These are phyloP conservation scores for Scaptodrosophila latifasciaeformis DNA, from an alignment of 2,888 invertebrate genomes.

Conservation along the genomic window DNA sequence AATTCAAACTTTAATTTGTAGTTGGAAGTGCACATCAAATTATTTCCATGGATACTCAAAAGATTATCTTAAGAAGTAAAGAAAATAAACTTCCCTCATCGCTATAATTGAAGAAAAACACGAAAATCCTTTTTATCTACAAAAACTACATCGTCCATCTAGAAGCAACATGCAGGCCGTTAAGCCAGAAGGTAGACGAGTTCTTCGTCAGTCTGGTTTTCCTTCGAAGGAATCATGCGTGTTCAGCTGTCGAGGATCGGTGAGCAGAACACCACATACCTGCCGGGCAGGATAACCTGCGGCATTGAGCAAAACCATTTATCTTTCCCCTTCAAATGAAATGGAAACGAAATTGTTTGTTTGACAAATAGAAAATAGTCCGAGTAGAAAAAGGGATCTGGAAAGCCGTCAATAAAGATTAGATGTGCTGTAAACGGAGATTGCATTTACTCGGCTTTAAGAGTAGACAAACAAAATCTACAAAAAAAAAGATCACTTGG, in stretches of 20 bases:
- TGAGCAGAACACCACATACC: constrained; percentile 32
- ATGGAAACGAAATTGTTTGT: constrained; percentile 53
- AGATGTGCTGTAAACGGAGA: constrained; percentile 47
- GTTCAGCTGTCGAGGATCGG: constrained; percentile 49
- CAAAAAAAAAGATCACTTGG: constrained; percentile 1
- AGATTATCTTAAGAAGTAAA: no score
- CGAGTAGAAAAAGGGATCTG: constrained; percentile 15
- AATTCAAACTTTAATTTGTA: no score
- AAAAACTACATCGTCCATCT: constrained; percentile 30
- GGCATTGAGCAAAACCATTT: constrained; percentile 25
- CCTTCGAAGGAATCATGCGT: constrained; percentile 34
- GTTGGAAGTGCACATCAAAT: no score
- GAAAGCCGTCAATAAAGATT: constrained; percentile 58
- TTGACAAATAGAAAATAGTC: constrained; percentile 54
- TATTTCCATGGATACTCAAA: no score
- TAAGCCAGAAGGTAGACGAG: not conserved
- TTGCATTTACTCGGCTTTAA: constrained; percentile 50
- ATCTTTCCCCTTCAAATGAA: constrained; percentile 31
- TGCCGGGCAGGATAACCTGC: constrained; percentile 45
- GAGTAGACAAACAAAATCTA: constrained; percentile 12
- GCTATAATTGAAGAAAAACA: constrained; percentile 43
- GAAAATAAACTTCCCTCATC: no score
- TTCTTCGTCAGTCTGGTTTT: not conserved
- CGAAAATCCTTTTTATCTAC: constrained; percentile 53
- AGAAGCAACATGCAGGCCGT: constrained; percentile 12